These are phyloP conservation scores for Erebia aethiops DNA, from an alignment of 2,888 invertebrate species.

Conservation along the genomic window DNA sequence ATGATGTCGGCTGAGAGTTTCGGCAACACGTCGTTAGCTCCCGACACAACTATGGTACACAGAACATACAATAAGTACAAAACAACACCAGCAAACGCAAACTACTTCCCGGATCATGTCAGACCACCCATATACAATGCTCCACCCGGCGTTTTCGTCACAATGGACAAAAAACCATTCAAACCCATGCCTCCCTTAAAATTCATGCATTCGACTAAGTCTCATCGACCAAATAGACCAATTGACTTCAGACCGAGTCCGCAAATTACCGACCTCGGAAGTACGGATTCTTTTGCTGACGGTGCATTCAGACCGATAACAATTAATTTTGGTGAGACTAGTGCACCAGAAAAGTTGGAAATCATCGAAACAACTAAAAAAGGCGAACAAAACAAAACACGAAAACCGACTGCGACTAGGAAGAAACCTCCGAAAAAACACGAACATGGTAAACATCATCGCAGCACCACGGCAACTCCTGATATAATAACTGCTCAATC, in stretches of 20 bases:
- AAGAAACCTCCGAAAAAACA: constrained; percentile 64
- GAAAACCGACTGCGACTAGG: constrained; percentile 49
- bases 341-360: constrained; percentile 46
- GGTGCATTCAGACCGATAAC: constrained; percentile 70
- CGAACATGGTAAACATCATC: constrained; percentile 55
- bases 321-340: constrained; percentile 51
- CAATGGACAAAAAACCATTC: constrained; percentile 77
- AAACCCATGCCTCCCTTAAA: constrained; percentile 78
- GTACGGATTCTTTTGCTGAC: constrained; percentile 61
- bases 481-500: constrained; percentile 68
- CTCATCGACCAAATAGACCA: constrained; percentile 53
- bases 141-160: constrained; percentile 74
- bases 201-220: constrained; percentile 53
- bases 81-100: constrained; percentile 56
- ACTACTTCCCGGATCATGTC: constrained; percentile 64
- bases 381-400: constrained; percentile 49
- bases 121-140: constrained; percentile 75
- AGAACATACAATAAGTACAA: constrained; percentile 53
- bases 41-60: constrained; percentile 53
- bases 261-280: constrained; percentile 66
- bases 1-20: constrained; percentile 48
- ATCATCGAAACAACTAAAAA: constrained; percentile 47
- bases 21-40: constrained; percentile 55
- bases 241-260: constrained; percentile 73
- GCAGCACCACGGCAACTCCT: constrained; percentile 51